Evolutionary conservation across 2,888 invertebrate genomes (phyloP).

Genomic region (Aethes cnicana): DNA sequence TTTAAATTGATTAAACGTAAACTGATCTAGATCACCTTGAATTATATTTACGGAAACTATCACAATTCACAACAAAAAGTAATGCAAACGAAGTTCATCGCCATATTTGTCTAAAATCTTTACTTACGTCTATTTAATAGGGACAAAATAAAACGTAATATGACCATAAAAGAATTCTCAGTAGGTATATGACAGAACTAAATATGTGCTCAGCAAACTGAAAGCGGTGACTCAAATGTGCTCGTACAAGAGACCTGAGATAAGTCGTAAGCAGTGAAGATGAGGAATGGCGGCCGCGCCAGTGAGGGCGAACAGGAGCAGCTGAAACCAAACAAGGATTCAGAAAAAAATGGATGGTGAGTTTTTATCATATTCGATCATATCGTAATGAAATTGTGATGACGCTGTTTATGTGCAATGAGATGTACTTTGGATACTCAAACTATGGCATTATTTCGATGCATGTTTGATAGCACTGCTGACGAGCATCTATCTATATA

Average conservation of each 20-base stretch:
- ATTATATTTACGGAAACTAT: too few relatives aligned
- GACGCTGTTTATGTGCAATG: too few relatives aligned
- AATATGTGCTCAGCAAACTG: conserved; percentile 12
- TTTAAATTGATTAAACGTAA: too few relatives aligned
- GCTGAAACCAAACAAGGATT: conserved; percentile 44
- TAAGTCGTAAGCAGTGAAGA: conserved; percentile 43
- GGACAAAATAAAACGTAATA: background rate
- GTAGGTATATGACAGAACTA: conserved; percentile 24
- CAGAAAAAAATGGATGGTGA: conserved; percentile 58
- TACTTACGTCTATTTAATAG: too few relatives aligned
- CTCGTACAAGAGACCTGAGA: conserved; percentile 41
- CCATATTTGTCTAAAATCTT: too few relatives aligned
- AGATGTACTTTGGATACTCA: too few relatives aligned
- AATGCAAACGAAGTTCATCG: background rate
- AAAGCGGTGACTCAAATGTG: conserved; percentile 32
- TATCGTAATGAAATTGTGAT: too few relatives aligned
- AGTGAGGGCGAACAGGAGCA: conserved; percentile 65
- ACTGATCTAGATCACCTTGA: too few relatives aligned
- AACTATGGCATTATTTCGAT: too few relatives aligned
- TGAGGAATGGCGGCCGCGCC: conserved; percentile 12
- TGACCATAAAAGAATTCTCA: background rate
- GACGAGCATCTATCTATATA: too few relatives aligned
- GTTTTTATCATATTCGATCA: conserved; percentile 37
- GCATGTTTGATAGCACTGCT: too few relatives aligned
- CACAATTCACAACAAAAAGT: too few relatives aligned